A percentile compares a stretch with the other conserved stretches of the same genome.
Conservation (phyloP, 2,113 vertebrate species). For the Promerops cafer region DNA sequence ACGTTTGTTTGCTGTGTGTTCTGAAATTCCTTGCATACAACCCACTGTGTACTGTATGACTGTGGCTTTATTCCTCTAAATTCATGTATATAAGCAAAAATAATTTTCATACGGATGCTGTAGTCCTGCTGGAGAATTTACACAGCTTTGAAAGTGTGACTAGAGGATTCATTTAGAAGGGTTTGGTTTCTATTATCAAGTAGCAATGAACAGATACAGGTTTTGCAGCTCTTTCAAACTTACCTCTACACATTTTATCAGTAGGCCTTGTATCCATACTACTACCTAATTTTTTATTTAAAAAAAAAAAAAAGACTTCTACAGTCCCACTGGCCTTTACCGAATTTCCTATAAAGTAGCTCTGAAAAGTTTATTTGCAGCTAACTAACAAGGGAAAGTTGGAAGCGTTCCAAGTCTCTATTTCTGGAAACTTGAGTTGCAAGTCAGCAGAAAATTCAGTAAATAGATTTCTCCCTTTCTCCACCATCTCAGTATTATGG, state of each 20-base stretch:
- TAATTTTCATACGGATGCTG: fast-evolving
- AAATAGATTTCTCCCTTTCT: background rate
- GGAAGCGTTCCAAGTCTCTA: background rate
- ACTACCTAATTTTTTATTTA: background rate
- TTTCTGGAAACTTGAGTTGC: background rate
- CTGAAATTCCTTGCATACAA: background rate
- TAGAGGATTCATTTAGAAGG: background rate
- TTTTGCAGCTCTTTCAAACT: background rate
- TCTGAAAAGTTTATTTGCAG: background rate
- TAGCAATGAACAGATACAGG: background rate
- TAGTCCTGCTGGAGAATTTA: background rate
- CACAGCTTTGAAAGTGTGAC: background rate
- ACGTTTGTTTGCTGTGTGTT: fast-evolving
- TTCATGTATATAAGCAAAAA: background rate
- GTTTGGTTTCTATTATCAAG: background rate
- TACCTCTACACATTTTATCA: background rate
- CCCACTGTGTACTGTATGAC: fast-evolving
- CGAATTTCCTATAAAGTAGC: background rate
- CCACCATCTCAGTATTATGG: background rate
- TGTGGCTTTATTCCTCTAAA: background rate
- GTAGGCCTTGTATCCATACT: background rate
- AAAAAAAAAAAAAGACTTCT: background rate
- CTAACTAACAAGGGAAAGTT: background rate
- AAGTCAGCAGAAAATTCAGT: background rate
- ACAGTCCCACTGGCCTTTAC: background rate